Evolutionary conservation across 2,888 invertebrate genomes (phyloP).

Genomic region (Myathropa florea): DNA sequence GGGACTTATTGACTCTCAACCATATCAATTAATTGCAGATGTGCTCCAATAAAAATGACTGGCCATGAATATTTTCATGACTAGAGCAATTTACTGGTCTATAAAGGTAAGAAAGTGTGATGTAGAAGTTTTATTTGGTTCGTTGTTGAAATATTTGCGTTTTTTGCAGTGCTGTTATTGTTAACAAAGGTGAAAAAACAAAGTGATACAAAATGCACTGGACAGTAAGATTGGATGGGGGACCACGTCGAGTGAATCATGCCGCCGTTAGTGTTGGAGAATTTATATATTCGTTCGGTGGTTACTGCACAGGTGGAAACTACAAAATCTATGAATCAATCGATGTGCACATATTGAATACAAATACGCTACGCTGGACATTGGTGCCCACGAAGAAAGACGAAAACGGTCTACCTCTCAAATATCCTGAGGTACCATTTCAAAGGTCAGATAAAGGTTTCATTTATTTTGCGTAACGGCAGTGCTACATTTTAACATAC

Average conservation of each 20-base stretch:
- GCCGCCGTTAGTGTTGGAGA: slow-evolving; percentile 91
- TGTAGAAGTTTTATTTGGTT: not conserved
- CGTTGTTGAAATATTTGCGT: not conserved
- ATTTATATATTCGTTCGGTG: slow-evolving; percentile 94
- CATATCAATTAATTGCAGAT: slow-evolving; percentile 37
- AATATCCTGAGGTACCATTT: slow-evolving; percentile 85
- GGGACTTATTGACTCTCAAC: not conserved
- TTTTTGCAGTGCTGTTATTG: not conserved
- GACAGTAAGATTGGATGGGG: slow-evolving; percentile 93
- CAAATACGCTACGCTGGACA: slow-evolving; percentile 84
- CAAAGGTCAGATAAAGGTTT: slow-evolving; percentile 81
- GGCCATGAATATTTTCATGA: slow-evolving; percentile 32
- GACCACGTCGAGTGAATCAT: slow-evolving; percentile 95
- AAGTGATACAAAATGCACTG: slow-evolving; percentile 85
- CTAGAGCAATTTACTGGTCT: slow-evolving; percentile 29
- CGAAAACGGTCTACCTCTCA: slow-evolving; percentile 79
- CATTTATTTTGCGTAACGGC: not conserved
- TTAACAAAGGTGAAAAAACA: not conserved
- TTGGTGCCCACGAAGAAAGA: slow-evolving; percentile 82
- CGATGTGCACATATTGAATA: slow-evolving; percentile 92
- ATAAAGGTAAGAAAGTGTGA: slow-evolving; percentile 32
- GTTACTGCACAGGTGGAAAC: slow-evolving; percentile 91
- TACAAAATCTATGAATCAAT: slow-evolving; percentile 89
- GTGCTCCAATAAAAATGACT: slow-evolving; percentile 33
- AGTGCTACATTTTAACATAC: not conserved